These are phyloP conservation scores for Poeciliopsis infans DNA, from an alignment of 2,797 vertebrate species.

Conservation along the genomic window DNA sequence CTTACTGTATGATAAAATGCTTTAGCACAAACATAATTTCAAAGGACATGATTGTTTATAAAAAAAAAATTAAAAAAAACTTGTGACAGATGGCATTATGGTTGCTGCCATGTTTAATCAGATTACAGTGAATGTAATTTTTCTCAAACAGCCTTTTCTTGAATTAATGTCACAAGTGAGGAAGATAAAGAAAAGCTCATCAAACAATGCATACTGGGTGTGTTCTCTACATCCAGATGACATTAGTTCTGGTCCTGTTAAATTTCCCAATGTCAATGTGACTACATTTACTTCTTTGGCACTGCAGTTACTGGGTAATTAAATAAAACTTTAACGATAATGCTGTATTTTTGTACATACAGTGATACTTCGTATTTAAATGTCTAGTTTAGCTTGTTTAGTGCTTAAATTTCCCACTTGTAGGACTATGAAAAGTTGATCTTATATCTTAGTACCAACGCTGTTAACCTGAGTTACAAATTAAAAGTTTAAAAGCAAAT, in stretches of 20 bases:
- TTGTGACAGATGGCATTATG: neutral
- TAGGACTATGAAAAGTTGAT: too few species aligned
- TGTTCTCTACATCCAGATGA: neutral
- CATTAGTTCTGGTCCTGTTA: neutral
- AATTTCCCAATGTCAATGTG: neutral
- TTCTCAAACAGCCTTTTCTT: neutral
- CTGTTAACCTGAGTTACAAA: neutral
- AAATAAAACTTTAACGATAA: too few species aligned
- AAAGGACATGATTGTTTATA: neutral
- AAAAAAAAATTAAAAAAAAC: neutral
- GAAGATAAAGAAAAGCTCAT: slow-evolving; percentile 1
- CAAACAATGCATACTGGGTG: neutral
- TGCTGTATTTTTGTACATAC: too few species aligned
- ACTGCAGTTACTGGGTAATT: too few species aligned
- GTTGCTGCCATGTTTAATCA: neutral
- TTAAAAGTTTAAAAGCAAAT: neutral
- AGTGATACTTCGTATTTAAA: too few species aligned
- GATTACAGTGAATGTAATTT: neutral
- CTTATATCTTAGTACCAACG: too few species aligned
- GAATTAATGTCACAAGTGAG: neutral
- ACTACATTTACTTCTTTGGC: neutral
- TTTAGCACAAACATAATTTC: neutral
- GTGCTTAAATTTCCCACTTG: too few species aligned
- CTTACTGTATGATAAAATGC: neutral
- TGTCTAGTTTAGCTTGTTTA: too few species aligned